A percentile compares a stretch with the other conserved stretches of the same genome.
phyloP scores from a whole-genome alignment of 2,888 invertebrate genomes.

The Tinea semifulvella region DNA sequence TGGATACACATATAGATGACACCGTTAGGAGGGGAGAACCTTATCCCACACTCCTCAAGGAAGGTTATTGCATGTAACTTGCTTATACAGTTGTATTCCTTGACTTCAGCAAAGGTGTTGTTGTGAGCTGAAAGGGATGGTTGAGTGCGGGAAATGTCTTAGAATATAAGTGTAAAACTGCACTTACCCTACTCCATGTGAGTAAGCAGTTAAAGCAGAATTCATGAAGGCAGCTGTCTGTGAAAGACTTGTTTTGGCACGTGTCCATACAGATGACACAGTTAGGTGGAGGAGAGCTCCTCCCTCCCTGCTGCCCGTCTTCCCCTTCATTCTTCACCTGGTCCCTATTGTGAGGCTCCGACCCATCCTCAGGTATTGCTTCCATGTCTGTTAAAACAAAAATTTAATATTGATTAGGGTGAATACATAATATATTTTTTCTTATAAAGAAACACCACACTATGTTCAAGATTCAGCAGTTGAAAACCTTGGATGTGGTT shows the following conservation, averaged over 20 bases:
- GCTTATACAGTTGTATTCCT: no score
- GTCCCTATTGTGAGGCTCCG: background rate
- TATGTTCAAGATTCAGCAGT: no score
- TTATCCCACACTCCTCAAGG: background rate
- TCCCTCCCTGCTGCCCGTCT: background rate
- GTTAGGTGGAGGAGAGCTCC: conserved; percentile 71
- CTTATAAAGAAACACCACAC: no score
- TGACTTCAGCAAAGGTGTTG: no score
- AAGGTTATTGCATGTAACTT: background rate
- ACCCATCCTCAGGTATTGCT: background rate
- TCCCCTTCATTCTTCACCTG: background rate
- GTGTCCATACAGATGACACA: conserved; percentile 93
- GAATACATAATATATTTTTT: no score
- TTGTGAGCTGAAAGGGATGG: no score
- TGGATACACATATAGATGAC: background rate
- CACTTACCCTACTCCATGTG: conserved; percentile 88
- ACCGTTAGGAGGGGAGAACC: no score
- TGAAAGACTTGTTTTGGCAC: conserved; percentile 88
- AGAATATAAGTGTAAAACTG: background rate
- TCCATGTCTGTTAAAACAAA: background rate
- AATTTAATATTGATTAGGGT: background rate
- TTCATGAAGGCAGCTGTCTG: conserved; percentile 91
- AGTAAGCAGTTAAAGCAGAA: conserved; percentile 94
- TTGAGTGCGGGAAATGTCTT: no score
- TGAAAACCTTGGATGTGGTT: no score